Conservation (phyloP, 1,140 invertebrate species). For the Teleogryllus occipitalis region DNA sequence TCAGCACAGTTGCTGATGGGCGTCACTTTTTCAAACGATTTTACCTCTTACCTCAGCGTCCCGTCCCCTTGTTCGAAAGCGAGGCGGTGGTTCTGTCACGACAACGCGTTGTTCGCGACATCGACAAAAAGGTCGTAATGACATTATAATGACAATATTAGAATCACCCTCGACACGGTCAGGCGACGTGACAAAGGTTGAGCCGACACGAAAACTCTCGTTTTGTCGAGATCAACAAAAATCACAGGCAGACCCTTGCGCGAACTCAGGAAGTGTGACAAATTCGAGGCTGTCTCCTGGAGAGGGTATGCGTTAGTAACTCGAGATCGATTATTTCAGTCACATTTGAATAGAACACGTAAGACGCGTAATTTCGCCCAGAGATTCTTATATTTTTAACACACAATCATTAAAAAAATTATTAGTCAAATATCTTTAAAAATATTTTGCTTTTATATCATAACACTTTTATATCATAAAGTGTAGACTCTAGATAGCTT, state of each 20-base stretch:
- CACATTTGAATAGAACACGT: no score
- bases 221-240: not conserved
- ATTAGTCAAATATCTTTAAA: no score
- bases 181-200: not conserved
- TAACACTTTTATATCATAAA: no score
- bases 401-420: no score
- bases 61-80: not conserved
- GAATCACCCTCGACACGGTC: not conserved
- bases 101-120: not conserved
- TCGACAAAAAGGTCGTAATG: not conserved
- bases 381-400: no score
- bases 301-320: not conserved
- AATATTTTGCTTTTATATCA: no score
- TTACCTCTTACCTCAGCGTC: not conserved
- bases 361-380: no score
- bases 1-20: not conserved
- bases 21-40: constrained; percentile 1
- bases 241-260: not conserved
- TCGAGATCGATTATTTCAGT: no score
- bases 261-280: not conserved
- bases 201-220: not conserved
- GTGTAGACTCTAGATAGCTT: no score
- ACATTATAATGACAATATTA: not conserved
- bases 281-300: not conserved
- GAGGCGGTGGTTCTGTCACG: not conserved